Conservation (phyloP, 1,140 invertebrate genomes). For the Xylocopa sonorina region DNA sequence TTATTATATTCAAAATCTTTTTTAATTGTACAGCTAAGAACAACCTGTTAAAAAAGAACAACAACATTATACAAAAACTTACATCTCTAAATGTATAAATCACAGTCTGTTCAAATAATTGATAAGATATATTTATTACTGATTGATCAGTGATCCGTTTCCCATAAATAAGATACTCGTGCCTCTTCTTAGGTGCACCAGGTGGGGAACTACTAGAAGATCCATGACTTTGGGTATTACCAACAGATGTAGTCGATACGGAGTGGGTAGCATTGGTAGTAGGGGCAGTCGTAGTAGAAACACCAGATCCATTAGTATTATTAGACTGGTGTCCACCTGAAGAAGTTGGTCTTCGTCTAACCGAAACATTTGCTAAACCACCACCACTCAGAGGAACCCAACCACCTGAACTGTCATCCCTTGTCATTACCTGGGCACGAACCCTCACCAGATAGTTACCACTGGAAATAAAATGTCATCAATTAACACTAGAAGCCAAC, state of each 20-base stretch:
- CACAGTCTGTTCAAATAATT: not conserved
- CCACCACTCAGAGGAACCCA: slow-evolving; percentile 97
- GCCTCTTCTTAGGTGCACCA: slow-evolving; percentile 81
- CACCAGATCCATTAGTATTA: slow-evolving; percentile 66
- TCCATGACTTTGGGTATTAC: slow-evolving; percentile 68
- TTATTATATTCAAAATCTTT: slow-evolving; percentile 98
- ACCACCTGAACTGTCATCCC: slow-evolving; percentile 97
- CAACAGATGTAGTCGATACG: slow-evolving; percentile 56
- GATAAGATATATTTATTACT: slow-evolving; percentile 81
- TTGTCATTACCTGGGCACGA: slow-evolving; percentile 98
- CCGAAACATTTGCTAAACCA: slow-evolving; percentile 95
- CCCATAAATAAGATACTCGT: slow-evolving; percentile 95
- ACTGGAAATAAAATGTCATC: slow-evolving; percentile 83
- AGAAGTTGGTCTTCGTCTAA: slow-evolving; percentile 86
- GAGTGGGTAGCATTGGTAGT: slow-evolving; percentile 67
- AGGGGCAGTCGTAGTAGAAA: slow-evolving; percentile 62
- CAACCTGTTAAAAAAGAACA: slow-evolving; percentile 86
- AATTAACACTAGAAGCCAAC: slow-evolving; percentile 16
- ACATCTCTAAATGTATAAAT: not conserved
- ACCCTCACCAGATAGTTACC: slow-evolving; percentile 96
- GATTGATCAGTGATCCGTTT: slow-evolving; percentile 95
- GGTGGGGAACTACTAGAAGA: slow-evolving; percentile 75
- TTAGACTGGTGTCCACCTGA: slow-evolving; percentile 65
- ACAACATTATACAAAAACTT: slow-evolving; percentile 1
- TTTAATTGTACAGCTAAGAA: slow-evolving; percentile 96